Conservation (phyloP, 2,888 invertebrate species). For the Phymatocera aterrima region DNA sequence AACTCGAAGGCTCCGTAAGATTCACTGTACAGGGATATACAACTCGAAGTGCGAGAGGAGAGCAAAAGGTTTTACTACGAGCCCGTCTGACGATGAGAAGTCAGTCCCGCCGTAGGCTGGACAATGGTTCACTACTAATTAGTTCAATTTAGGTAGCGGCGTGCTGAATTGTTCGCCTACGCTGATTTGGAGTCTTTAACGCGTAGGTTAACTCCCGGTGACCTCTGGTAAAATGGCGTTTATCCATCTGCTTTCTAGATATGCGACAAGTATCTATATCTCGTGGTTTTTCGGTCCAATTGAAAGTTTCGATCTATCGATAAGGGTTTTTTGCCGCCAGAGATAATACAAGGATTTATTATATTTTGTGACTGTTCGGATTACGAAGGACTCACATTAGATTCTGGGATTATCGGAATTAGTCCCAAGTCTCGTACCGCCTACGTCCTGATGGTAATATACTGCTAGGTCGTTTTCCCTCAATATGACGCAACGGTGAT, state of each 20-base stretch:
- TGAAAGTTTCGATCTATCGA: neutral
- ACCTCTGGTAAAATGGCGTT: slow-evolving; percentile 10
- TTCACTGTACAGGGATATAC: neutral
- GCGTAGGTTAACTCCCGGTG: slow-evolving; percentile 29
- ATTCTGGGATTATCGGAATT: neutral
- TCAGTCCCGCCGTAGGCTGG: slow-evolving; percentile 16
- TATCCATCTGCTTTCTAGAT: neutral
- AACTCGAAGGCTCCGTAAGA: neutral
- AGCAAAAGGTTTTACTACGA: slow-evolving; percentile 14
- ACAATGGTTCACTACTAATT: slow-evolving; percentile 29
- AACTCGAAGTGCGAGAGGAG: neutral
- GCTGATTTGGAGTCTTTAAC: slow-evolving; percentile 36
- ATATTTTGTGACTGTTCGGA: too few species aligned
- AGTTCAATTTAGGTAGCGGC: slow-evolving; percentile 34
- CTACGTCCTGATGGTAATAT: too few species aligned
- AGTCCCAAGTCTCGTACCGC: neutral
- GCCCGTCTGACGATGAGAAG: neutral
- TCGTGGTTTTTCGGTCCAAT: too few species aligned
- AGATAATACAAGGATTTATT: too few species aligned
- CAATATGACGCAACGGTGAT: neutral
- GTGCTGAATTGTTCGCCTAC: slow-evolving; percentile 43
- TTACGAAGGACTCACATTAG: neutral
- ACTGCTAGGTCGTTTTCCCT: neutral
- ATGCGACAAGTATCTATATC: too few species aligned
- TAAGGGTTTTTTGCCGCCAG: too few species aligned